Conservation (phyloP, 2,797 vertebrate genomes). For the Trachurus trachurus region DNA sequence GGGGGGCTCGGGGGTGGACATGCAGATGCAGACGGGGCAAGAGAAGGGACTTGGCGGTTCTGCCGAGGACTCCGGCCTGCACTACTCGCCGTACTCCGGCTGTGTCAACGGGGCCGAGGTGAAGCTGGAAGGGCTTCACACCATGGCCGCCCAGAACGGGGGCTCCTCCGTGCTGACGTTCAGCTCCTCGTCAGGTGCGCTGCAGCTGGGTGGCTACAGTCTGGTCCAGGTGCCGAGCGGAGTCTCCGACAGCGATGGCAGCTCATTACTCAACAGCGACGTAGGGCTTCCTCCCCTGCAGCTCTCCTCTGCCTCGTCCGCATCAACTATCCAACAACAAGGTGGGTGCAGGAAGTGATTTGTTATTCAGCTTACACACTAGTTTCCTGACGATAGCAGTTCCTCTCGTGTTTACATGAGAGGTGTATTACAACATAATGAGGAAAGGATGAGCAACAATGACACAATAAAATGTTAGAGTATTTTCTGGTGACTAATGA, state of each 20-base stretch:
- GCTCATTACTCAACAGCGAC: constrained; percentile 89
- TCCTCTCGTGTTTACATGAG: not conserved
- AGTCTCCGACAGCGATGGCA: constrained; percentile 86
- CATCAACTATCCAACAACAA: constrained; percentile 91
- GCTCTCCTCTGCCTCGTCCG: constrained; percentile 89
- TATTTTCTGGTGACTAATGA: not conserved
- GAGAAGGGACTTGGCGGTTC: constrained; percentile 91
- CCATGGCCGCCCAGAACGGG: constrained; percentile 90
- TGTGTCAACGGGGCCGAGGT: constrained; percentile 91
- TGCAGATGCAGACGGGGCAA: constrained; percentile 88
- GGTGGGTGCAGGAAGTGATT: constrained; percentile 82
- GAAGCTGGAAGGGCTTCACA: constrained; percentile 92
- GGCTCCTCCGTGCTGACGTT: constrained; percentile 94
- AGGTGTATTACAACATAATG: not conserved
- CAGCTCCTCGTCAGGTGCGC: constrained; percentile 87
- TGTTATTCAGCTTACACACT: not conserved
- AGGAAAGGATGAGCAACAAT: not conserved
- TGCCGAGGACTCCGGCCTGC: constrained; percentile 83
- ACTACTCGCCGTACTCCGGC: constrained; percentile 90
- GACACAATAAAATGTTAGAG: not conserved
- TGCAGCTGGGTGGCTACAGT: constrained; percentile 96
- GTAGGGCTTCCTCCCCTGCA: constrained; percentile 93
- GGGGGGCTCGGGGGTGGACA: constrained; percentile 90
- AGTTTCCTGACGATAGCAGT: not conserved
- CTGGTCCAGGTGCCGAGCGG: constrained; percentile 94